Evolutionary conservation across 2,797 vertebrate genomes (phyloP).

Genomic region (Periophthalmus magnuspinnatus): DNA sequence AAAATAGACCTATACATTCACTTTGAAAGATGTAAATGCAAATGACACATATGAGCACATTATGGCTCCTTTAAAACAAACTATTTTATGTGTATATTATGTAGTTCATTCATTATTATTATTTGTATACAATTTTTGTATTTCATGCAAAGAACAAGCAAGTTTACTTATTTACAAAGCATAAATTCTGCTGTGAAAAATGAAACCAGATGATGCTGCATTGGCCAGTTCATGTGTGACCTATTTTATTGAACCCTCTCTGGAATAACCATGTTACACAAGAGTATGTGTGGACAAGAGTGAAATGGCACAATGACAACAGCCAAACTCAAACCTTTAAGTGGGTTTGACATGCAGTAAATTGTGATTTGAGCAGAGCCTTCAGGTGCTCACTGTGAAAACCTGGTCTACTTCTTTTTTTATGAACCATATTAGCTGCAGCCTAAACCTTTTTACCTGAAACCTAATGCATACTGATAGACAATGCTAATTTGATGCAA

Average conservation of each 20-base stretch:
- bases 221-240: conserved; percentile 40
- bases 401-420: neutral
- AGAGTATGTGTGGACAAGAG: conserved; percentile 26
- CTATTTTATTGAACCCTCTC: conserved; percentile 31
- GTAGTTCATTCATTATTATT: neutral
- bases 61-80: neutral
- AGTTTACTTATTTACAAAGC: too few relatives aligned
- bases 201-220: neutral
- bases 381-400: conserved; percentile 40
- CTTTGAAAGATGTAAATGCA: neutral
- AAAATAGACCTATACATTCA: neutral
- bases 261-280: conserved; percentile 29
- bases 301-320: conserved; percentile 14
- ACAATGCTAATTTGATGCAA: neutral
- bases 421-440: neutral
- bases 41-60: neutral
- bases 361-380: conserved; percentile 40
- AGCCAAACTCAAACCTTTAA: conserved; percentile 53
- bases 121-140: neutral
- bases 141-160: neutral
- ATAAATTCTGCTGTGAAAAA: too few relatives aligned
- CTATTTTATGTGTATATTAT: too few relatives aligned
- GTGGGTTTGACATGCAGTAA: conserved; percentile 55
- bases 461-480: neutral
- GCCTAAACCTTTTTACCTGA: neutral